Conservation (phyloP, 2,888 invertebrate species). For the Drepanosiphum platanoidis region DNA sequence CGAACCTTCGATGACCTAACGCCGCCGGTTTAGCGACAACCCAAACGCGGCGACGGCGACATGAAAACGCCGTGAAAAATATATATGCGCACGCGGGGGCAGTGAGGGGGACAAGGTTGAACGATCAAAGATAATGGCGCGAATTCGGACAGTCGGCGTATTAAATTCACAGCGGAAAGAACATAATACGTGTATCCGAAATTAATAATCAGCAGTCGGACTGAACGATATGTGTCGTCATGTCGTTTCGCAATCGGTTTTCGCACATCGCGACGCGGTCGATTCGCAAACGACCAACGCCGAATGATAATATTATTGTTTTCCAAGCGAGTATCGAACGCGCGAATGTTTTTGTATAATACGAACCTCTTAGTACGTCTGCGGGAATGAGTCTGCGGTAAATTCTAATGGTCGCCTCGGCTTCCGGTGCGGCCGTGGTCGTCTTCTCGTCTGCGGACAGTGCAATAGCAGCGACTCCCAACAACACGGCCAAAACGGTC, state of each 20-base stretch:
- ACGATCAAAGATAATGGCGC: not conserved
- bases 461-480: constrained; percentile 62
- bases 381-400: constrained; percentile 87
- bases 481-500: constrained; percentile 67
- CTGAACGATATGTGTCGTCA: too few relatives aligned
- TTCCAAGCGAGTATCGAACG: too few relatives aligned
- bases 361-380: constrained; percentile 87
- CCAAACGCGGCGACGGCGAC: constrained; percentile 16
- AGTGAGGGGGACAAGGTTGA: not conserved
- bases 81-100: too few relatives aligned
- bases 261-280: not conserved
- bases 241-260: not conserved
- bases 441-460: constrained; percentile 63
- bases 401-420: constrained; percentile 73
- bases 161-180: not conserved
- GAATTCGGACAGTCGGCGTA: not conserved
- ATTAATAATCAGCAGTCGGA: not conserved
- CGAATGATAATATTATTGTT: too few relatives aligned
- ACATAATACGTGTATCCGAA: not conserved
- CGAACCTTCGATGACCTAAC: constrained; percentile 5
- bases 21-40: constrained; percentile 13
- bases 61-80: not conserved
- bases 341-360: too few relatives aligned
- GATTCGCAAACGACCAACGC: not conserved
- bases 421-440: constrained; percentile 64